phyloP scores from a whole-genome alignment of 2,888 invertebrate species.

The Eulithis testata region DNA sequence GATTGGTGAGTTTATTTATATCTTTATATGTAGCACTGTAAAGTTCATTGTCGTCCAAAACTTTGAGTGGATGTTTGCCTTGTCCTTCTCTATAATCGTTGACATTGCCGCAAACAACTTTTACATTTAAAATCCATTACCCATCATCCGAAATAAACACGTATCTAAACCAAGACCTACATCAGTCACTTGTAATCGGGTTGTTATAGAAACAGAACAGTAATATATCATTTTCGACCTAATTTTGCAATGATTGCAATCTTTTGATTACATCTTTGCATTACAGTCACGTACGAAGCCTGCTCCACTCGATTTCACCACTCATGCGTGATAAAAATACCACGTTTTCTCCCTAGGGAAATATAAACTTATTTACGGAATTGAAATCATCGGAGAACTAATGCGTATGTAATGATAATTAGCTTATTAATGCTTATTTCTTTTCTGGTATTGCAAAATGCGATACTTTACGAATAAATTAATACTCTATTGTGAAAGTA shows the following conservation, averaged over 20 bases:
- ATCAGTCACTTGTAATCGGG: background rate
- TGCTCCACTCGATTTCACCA: conserved; percentile 47
- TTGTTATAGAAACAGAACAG: conserved; percentile 15
- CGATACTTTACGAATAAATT: conserved; percentile 23
- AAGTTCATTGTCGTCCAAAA: background rate
- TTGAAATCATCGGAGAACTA: conserved; percentile 31
- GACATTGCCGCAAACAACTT: conserved; percentile 2
- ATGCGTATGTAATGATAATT: conserved; percentile 27
- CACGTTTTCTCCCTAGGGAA: conserved; percentile 34
- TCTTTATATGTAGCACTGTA: background rate
- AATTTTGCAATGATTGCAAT: conserved; percentile 40
- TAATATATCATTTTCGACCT: conserved; percentile 35
- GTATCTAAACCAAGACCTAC: conserved; percentile 4
- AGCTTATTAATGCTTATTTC: conserved; percentile 20
- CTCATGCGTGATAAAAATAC: conserved; percentile 40
- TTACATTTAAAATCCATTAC: background rate
- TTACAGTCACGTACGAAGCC: conserved; percentile 40
- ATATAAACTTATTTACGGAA: conserved; percentile 5
- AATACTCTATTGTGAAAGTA: conserved; percentile 27
- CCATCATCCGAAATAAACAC: background rate
- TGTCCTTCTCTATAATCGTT: background rate
- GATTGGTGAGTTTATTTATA: conserved; percentile 67
- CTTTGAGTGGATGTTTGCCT: background rate
- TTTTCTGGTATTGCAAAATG: conserved; percentile 32
- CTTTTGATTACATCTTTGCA: conserved; percentile 37